Percentiles rank a stretch among this genome's conserved stretches.
Evolutionary conservation across 2,113 vertebrate species (phyloP).

Genomic region (Larimichthys crocea): DNA sequence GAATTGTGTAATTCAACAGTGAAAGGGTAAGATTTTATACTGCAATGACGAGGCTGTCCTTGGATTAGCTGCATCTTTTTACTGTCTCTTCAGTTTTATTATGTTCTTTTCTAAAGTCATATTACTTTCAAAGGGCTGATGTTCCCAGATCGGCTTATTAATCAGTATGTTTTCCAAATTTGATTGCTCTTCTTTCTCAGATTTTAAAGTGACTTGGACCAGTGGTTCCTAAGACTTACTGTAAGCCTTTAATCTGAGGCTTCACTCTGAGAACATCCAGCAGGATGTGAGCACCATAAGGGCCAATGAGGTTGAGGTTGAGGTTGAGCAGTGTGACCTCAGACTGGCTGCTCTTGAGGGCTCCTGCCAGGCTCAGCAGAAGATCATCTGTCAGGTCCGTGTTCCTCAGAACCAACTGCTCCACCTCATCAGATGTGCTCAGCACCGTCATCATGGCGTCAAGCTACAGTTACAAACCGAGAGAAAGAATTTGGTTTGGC

Average conservation of each 20-base stretch:
- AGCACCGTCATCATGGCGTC: constrained; percentile 81
- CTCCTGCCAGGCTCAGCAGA: constrained; percentile 73
- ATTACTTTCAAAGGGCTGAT: neutral
- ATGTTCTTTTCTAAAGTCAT: neutral
- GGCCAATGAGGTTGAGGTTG: constrained; percentile 87
- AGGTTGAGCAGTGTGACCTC: constrained; percentile 85
- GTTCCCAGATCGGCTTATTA: neutral
- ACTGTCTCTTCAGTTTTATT: constrained; percentile 7
- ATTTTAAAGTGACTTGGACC: neutral
- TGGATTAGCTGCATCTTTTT: constrained; percentile 21
- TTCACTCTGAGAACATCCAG: constrained; percentile 82
- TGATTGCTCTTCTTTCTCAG: neutral
- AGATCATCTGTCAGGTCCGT: constrained; percentile 84
- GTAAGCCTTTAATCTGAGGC: constrained; percentile 79
- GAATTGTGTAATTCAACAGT: constrained; percentile 31
- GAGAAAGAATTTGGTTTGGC: constrained; percentile 17
- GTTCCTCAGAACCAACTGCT: constrained; percentile 86
- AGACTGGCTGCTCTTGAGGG: constrained; percentile 81
- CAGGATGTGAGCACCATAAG: constrained; percentile 79
- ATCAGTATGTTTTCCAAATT: neutral
- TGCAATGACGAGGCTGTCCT: neutral
- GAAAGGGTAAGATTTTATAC: constrained; percentile 18
- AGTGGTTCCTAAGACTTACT: constrained; percentile 76
- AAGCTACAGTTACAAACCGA: constrained; percentile 68
- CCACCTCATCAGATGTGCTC: constrained; percentile 81